These are phyloP conservation scores for Pachycephala philippinensis DNA, from an alignment of 2,113 vertebrate genomes.

Conservation along the genomic window DNA sequence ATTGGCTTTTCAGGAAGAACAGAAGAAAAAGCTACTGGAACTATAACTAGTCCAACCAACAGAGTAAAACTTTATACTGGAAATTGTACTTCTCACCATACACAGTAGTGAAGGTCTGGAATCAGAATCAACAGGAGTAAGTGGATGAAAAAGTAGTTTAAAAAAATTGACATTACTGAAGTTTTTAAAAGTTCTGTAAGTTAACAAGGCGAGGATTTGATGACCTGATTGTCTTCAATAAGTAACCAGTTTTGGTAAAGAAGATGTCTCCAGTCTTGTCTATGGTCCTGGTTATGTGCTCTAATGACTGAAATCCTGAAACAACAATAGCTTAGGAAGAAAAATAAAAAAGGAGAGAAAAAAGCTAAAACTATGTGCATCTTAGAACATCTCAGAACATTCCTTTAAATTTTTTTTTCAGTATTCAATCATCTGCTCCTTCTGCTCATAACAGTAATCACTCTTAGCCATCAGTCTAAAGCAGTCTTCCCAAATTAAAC, in stretches of 20 bases:
- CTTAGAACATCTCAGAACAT: background rate
- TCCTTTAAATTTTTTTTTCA: background rate
- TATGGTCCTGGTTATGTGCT: accelerated
- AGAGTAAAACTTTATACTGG: background rate
- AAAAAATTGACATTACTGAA: background rate
- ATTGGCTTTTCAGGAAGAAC: background rate
- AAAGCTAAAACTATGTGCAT: background rate
- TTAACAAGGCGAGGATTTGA: background rate
- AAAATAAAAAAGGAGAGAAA: background rate
- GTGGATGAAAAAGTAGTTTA: background rate
- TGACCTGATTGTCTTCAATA: background rate
- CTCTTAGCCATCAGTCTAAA: background rate
- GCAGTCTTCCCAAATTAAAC: background rate
- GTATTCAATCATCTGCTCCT: background rate
- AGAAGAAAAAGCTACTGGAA: background rate
- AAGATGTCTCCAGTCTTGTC: background rate
- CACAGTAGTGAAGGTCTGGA: background rate
- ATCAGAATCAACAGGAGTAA: background rate
- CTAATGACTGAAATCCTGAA: background rate
- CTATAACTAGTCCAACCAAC: background rate
- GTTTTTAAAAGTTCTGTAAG: background rate
- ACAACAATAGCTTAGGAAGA: background rate
- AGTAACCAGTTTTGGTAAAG: background rate
- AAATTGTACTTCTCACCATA: background rate
- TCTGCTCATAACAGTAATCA: background rate